phyloP scores from a whole-genome alignment of 2,113 vertebrate species.

The Podilymbus podiceps region DNA sequence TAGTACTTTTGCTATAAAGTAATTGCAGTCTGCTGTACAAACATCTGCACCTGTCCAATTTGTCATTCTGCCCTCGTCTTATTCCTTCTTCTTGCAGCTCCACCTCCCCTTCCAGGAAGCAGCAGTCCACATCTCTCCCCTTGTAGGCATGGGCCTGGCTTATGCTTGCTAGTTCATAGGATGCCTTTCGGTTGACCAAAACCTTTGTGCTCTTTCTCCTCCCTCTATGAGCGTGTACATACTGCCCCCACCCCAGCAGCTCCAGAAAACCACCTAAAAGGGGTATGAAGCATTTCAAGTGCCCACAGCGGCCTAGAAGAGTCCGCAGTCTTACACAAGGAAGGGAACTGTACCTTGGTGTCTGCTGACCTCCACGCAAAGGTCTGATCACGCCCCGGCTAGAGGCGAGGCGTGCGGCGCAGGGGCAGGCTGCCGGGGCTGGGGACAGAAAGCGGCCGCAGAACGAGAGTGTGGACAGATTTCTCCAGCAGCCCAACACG shows the following conservation, averaged over 20 bases:
- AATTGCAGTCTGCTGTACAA: background rate
- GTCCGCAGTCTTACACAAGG: background rate
- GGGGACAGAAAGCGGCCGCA: background rate
- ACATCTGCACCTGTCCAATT: background rate
- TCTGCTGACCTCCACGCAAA: background rate
- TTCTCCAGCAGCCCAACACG: background rate
- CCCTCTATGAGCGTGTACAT: background rate
- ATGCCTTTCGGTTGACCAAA: background rate
- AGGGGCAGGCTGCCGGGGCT: background rate
- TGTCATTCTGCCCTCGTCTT: background rate
- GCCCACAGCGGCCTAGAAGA: background rate
- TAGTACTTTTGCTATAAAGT: background rate
- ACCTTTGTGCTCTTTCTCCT: background rate
- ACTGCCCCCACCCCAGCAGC: background rate
- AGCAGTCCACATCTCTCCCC: background rate
- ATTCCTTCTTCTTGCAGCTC: background rate
- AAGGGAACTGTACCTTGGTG: background rate
- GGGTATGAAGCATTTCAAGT: background rate
- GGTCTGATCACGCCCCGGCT: accelerated
- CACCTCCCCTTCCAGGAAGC: background rate
- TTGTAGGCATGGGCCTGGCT: background rate
- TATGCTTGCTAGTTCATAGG: accelerated
- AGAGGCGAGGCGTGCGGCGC: accelerated
- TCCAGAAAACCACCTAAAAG: background rate
- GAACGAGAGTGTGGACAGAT: background rate